Evolutionary conservation across 2,888 invertebrate species (phyloP), one percentile per base, ranked within the genome.

Genomic region (Heteromurus nitidus): DNA sequence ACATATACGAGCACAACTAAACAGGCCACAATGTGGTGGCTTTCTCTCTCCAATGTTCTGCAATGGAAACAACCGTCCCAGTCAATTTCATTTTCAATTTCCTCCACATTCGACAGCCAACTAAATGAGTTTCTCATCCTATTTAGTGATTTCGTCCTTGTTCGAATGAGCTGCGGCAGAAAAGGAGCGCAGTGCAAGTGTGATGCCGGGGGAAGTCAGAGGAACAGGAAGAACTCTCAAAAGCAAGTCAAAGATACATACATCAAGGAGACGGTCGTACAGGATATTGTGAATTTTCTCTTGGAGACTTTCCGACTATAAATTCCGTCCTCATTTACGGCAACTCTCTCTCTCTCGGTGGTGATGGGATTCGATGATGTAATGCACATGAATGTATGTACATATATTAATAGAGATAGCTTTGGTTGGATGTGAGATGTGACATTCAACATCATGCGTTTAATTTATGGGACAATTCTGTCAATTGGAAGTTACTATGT

Each of bases 41-140:
- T 62, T 30, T 62, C 13, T 24, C 3, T 58, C 3, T 58, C 5
- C 22, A 13, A 5, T 26, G 22, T 58, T 2, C 30, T 5, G 55
- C 22, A 55, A 16, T 55, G 55, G 22, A 7, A 26, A 30, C 65
- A 70, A 58, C 62, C 58, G 68, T 65, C 65, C 64, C 69, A 80
- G 68, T 80, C 80, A 80, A 80, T 80, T 80, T 75, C 80, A 69
- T 80, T 80, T 80, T 74, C 80, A 80, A 80, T 80, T 80, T 80
- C 74, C 74, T 80, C 73, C 65, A 68, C 68, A 68, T 74, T 74
- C 74, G 79, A 79, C 72, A 74, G 64, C 22, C 68, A 80, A 73
- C 62, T 80, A 80, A 74, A 80, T 80, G 80, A 80, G 80, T 80
- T 80, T 75, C 68, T 80, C 69, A 69, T 67, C 69, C 69, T 77